Evolutionary conservation across 1,140 invertebrate species (phyloP).

Genomic region (Bombus confusus): DNA sequence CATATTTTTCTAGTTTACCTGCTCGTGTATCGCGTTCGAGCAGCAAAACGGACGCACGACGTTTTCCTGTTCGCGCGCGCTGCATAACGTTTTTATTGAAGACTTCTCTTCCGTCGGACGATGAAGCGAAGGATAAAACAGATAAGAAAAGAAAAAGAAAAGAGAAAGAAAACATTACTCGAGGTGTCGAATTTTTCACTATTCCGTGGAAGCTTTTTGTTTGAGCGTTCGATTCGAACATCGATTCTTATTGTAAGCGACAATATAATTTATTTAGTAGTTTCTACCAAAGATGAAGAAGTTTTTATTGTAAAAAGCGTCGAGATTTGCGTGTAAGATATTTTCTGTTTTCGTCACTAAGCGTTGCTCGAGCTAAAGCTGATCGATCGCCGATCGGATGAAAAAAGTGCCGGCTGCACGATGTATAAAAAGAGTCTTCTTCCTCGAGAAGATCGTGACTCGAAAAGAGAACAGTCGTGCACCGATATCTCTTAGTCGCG

Average conservation of each 20-base stretch:
- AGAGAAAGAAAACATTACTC: background rate
- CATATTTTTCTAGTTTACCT: constrained; percentile 67
- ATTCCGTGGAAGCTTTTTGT: constrained; percentile 37
- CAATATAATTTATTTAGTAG: constrained; percentile 81
- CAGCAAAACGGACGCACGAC: background rate
- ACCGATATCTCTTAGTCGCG: constrained; percentile 24
- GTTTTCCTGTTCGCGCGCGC: background rate
- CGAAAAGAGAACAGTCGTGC: background rate
- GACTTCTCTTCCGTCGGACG: background rate
- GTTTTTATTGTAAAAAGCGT: constrained; percentile 72
- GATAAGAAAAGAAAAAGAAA: background rate
- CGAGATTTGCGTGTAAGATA: constrained; percentile 68
- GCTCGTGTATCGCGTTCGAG: background rate
- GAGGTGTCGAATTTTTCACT: background rate
- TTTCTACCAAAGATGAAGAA: constrained; percentile 82
- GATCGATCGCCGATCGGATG: background rate
- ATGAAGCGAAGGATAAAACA: background rate
- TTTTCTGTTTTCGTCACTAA: constrained; percentile 22
- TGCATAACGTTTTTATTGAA: background rate
- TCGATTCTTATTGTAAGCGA: constrained; percentile 68
- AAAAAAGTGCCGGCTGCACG: background rate
- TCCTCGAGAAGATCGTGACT: background rate
- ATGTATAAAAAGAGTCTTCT: background rate
- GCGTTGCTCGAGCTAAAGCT: background rate
- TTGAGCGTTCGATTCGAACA: constrained; percentile 28